These are phyloP conservation scores for Atta colombica DNA, from an alignment of 1,140 invertebrate genomes.

Conservation along the genomic window DNA sequence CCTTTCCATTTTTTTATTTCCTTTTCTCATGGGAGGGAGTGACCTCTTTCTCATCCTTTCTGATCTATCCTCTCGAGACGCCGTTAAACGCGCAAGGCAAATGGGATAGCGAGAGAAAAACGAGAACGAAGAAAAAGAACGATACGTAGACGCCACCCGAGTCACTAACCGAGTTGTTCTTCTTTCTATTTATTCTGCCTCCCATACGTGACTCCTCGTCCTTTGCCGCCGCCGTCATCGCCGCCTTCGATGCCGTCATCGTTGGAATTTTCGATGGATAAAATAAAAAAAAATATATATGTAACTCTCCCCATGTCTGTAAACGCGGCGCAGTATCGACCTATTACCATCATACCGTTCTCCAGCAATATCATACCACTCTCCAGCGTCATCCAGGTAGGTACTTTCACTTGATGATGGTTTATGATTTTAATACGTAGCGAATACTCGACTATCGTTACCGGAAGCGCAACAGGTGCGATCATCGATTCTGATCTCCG, in stretches of 20 bases:
- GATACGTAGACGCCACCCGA: conserved; percentile 22
- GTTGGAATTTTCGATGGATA: conserved; percentile 29
- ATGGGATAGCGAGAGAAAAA: conserved; percentile 10
- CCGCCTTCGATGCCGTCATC: neutral
- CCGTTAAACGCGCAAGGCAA: conserved; percentile 13
- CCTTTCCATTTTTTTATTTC: neutral
- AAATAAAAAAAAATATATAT: conserved; percentile 29
- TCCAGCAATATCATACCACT: conserved; percentile 67
- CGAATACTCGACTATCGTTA: conserved; percentile 25
- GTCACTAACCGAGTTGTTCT: conserved; percentile 82
- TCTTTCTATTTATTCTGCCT: conserved; percentile 82
- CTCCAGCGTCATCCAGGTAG: conserved; percentile 72
- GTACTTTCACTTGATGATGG: conserved; percentile 37
- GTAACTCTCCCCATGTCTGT: conserved; percentile 29
- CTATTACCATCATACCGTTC: conserved; percentile 64
- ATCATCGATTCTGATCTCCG: conserved; percentile 29
- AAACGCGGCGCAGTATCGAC: conserved; percentile 62
- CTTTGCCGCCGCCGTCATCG: conserved; percentile 71
- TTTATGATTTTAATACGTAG: neutral
- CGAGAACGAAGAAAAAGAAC: conserved; percentile 13
- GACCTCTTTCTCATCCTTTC: neutral
- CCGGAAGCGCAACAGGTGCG: conserved; percentile 33
- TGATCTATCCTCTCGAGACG: neutral
- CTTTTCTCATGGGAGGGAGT: neutral
- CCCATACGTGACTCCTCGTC: conserved; percentile 80